phyloP scores from a whole-genome alignment of 2,797 vertebrate species.

The Pseudochromis fuscus region DNA sequence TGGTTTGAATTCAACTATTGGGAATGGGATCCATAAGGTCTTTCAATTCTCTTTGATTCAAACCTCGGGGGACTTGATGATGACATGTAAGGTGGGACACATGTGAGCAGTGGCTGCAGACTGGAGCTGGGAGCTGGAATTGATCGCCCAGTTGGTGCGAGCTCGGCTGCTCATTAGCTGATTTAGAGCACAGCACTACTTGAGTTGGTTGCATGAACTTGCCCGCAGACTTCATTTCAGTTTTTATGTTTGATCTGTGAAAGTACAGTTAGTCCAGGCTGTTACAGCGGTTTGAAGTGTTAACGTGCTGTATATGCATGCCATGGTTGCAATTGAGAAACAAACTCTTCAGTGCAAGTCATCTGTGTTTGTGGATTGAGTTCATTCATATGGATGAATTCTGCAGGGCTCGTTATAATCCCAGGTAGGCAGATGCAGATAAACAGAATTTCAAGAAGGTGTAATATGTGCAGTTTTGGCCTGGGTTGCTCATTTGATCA shows the following conservation, averaged over 20 bases:
- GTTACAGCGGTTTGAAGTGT: background rate
- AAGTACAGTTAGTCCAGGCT: background rate
- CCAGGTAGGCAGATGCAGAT: background rate
- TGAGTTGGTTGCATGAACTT: constrained; percentile 10
- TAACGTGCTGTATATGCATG: background rate
- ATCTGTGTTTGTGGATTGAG: background rate
- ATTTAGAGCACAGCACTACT: background rate
- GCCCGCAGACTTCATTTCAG: constrained; percentile 9
- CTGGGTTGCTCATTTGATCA: background rate
- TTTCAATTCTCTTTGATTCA: constrained; percentile 33
- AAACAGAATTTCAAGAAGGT: background rate
- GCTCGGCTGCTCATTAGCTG: constrained; percentile 21
- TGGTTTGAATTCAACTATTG: constrained; percentile 38
- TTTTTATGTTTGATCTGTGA: constrained; percentile 16
- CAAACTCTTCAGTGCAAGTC: background rate
- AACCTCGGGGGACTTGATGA: constrained; percentile 20
- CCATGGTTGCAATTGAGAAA: background rate
- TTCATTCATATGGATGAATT: background rate
- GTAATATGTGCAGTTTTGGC: background rate
- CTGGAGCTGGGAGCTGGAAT: constrained; percentile 52
- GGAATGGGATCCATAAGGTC: constrained; percentile 44
- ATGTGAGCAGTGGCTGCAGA: constrained; percentile 49
- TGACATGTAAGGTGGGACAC: constrained; percentile 53
- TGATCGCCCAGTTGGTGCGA: constrained; percentile 19
- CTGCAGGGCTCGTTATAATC: background rate